These are phyloP conservation scores for Parazoanthus darwini DNA, from an alignment of 92 coral and sea anemone species.

Conservation along the genomic window DNA sequence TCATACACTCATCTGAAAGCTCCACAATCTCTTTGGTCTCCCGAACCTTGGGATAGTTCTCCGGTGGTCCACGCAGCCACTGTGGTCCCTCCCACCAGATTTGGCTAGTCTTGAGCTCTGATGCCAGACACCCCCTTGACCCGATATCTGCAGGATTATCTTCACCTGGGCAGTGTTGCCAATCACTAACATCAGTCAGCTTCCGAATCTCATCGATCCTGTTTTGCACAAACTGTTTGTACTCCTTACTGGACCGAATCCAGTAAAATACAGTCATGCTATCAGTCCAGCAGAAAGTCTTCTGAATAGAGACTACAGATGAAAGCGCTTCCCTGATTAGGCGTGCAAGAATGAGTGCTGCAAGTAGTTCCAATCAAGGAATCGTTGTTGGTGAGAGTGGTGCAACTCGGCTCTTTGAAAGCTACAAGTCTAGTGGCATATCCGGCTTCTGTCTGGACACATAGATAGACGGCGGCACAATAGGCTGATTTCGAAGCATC, in stretches of 20 bases:
- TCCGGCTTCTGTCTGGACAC: conserved; percentile 49
- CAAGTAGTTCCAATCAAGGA: conserved; percentile 59
- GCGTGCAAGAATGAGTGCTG: conserved; percentile 50
- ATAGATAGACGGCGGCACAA: conserved; percentile 54
- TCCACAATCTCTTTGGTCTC: conserved; percentile 18
- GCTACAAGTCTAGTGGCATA: conserved; percentile 50
- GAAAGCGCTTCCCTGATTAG: conserved; percentile 36
- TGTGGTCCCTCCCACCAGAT: conserved; percentile 47
- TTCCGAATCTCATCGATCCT: conserved; percentile 54
- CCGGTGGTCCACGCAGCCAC: conserved; percentile 35
- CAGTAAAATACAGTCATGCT: conserved; percentile 59
- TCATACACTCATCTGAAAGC: conserved; percentile 7
- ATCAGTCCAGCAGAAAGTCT: conserved; percentile 55
- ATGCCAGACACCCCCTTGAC: conserved; percentile 26
- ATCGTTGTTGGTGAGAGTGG: conserved; percentile 46
- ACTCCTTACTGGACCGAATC: conserved; percentile 43
- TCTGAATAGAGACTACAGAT: conserved; percentile 10
- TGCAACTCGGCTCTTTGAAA: conserved; percentile 54
- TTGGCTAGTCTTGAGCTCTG: conserved; percentile 4
- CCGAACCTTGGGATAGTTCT: neutral
- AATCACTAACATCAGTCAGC: conserved; percentile 33
- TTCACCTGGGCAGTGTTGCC: conserved; percentile 56
- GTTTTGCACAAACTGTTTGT: conserved; percentile 58
- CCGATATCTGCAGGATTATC: conserved; percentile 49
- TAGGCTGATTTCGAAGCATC: conserved; percentile 60